Base-by-base conservation (phyloP, 2,888 invertebrate species). In the Byasa hedistus region DNA sequence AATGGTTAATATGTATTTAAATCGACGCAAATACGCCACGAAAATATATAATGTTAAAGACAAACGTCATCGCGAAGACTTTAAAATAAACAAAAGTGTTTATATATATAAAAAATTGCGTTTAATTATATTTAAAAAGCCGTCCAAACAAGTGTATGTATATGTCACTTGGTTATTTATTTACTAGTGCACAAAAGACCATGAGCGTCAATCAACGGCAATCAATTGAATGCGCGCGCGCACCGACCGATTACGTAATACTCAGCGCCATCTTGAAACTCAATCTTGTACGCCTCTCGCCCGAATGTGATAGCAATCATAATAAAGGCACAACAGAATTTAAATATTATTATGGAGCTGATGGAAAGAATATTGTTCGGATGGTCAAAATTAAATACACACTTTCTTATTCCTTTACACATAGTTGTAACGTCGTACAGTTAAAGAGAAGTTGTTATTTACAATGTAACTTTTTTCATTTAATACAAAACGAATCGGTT, bases 131-230 rank as follows among this genome's bases (percentile, higher is more conserved):
- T 48, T 48, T 48, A n/a, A 19, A 48, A 48, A 48, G 39, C 3
- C 19, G 8, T 19, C 3, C 48, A 48, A 48, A n/a, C 48, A 48
- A 48, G 5, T 48, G 48, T 48, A 0, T 48, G 48, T 48, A 15
- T 54, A 22, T 22, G 22, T 5, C 52, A 54, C n/a, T 23, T 59
- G 24, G 10, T 59, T 68, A 66, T 63, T 63, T 69, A 68, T 70
- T 69, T 63, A 65, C 24, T 58, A 72, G 72, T 77, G 77, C 79
- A 82, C 82, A 80, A 80, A 82, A 80, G 84, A 74, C 82, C 81
- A 71, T 80, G 84, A 84, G 80, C 77, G 78, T 82, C 82, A 84
- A 86, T 84, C 84, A 83, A 75, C 79, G 76, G 74, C 77, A 76
- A 81, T 83, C 81, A 83, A 84, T 82, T 80, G 76, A 79, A 77